phyloP scores from a whole-genome alignment of 2,888 invertebrate species.

The Leucophenga maculata region DNA sequence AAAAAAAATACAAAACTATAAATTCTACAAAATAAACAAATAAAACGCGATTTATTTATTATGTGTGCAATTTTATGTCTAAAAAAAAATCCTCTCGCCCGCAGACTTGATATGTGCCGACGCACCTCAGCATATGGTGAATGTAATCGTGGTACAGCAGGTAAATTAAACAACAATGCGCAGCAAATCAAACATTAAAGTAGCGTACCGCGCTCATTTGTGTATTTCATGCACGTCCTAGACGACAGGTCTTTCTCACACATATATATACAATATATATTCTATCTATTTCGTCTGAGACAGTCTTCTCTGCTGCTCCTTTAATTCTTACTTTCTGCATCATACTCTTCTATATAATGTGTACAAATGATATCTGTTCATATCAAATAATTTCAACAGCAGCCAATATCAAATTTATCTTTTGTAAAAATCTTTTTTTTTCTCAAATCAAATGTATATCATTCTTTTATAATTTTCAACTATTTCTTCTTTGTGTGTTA shows the following conservation, averaged over 20 bases:
- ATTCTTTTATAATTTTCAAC: no score
- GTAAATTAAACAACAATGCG: conserved; percentile 75
- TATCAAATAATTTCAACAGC: conserved; percentile 2
- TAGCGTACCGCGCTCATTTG: conserved; percentile 44
- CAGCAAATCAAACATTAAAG: conserved; percentile 24
- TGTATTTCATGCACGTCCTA: conserved; percentile 60
- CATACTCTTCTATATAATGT: conserved; percentile 29
- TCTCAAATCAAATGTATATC: no score
- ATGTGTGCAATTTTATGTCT: conserved; percentile 48
- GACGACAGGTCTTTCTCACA: conserved; percentile 37
- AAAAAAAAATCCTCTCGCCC: conserved; percentile 72
- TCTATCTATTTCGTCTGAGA: conserved; percentile 36
- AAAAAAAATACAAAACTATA: conserved; percentile 12
- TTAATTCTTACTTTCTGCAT: conserved; percentile 38
- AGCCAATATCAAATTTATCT: not conserved
- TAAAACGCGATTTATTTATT: not conserved
- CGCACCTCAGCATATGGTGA: conserved; percentile 93
- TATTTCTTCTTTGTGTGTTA: no score
- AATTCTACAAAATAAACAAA: not conserved
- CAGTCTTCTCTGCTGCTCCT: conserved; percentile 25
- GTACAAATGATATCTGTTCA: not conserved
- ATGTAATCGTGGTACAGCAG: conserved; percentile 99
- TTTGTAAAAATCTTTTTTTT: conserved; percentile 5
- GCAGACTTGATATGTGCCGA: conserved; percentile 99
- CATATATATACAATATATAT: not conserved